Conservation (phyloP, 2,888 invertebrate species). For the Pammene aurita region DNA sequence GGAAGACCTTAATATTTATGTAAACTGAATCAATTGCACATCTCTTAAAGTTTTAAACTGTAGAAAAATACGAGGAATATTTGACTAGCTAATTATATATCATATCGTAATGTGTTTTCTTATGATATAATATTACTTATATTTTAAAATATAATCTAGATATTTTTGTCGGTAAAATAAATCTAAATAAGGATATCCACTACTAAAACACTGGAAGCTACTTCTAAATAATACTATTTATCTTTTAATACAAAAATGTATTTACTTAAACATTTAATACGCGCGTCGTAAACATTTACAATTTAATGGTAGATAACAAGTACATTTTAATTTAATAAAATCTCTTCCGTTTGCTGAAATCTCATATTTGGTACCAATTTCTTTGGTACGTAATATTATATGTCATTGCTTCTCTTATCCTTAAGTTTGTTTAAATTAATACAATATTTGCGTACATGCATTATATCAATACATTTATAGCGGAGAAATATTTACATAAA, state of each 20-base stretch:
- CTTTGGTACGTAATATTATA: constrained; percentile 27
- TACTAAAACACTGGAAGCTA: constrained; percentile 43
- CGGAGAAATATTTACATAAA: constrained; percentile 18
- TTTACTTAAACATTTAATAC: constrained; percentile 41
- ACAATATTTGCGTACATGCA: constrained; percentile 4
- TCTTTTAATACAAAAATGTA: constrained; percentile 38
- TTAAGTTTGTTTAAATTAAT: constrained; percentile 24
- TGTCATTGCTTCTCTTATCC: constrained; percentile 11
- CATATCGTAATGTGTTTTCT: constrained; percentile 35
- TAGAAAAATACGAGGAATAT: constrained; percentile 42
- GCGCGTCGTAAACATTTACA: constrained; percentile 34
- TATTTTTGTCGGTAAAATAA: constrained; percentile 31
- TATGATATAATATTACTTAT: constrained; percentile 18
- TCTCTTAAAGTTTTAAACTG: constrained; percentile 28
- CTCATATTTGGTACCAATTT: constrained; percentile 31
- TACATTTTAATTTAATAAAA: constrained; percentile 31
- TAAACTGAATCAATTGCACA: constrained; percentile 39
- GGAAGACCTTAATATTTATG: constrained; percentile 32
- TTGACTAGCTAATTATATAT: constrained; percentile 40
- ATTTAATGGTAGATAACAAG: constrained; percentile 24
- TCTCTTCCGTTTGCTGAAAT: constrained; percentile 28
- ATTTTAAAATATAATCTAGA: constrained; percentile 31
- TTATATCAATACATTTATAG: constrained; percentile 6
- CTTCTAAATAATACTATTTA: constrained; percentile 36
- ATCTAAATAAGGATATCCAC: constrained; percentile 30